These are phyloP conservation scores for Chirona hameri DNA, from an alignment of 2,888 invertebrate genomes.

Conservation along the genomic window DNA sequence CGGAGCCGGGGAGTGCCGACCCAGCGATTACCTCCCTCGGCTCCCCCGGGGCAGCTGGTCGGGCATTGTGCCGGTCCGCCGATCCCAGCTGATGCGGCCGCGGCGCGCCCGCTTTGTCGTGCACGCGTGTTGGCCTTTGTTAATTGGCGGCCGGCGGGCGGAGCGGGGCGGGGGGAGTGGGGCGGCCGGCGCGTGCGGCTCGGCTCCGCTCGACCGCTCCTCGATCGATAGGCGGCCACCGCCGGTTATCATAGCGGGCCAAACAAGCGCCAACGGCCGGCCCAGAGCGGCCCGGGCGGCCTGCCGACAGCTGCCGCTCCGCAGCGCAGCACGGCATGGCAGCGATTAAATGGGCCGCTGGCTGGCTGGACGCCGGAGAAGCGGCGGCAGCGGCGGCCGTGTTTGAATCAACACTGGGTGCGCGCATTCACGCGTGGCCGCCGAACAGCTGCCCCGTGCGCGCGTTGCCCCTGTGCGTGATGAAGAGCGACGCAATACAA, in stretches of 20 bases:
- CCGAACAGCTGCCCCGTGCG: too few relatives aligned
- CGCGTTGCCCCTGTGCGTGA: too few relatives aligned
- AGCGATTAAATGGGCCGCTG: not conserved
- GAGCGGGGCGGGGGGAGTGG: not conserved
- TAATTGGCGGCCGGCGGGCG: not conserved
- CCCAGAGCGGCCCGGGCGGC: not conserved
- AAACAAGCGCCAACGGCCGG: conserved; percentile 5
- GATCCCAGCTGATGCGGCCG: not conserved
- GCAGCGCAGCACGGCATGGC: not conserved
- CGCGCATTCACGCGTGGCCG: too few relatives aligned
- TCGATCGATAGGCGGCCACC: not conserved
- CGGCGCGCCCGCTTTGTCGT: not conserved
- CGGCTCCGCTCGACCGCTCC: not conserved
- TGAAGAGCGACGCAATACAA: too few relatives aligned
- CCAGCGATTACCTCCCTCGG: not conserved
- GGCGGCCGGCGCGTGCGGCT: conserved; percentile 2
- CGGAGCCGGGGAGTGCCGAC: too few relatives aligned
- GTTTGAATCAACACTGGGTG: too few relatives aligned
- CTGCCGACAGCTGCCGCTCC: not conserved
- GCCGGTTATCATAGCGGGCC: not conserved
- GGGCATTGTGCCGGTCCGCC: not conserved
- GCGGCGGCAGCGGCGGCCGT: too few relatives aligned
- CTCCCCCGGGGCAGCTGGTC: not conserved
- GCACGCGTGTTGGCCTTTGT: conserved; percentile 2
- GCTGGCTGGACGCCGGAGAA: too few relatives aligned